Conservation (phyloP, 2,113 vertebrate species). For the Prinia subflava region DNA sequence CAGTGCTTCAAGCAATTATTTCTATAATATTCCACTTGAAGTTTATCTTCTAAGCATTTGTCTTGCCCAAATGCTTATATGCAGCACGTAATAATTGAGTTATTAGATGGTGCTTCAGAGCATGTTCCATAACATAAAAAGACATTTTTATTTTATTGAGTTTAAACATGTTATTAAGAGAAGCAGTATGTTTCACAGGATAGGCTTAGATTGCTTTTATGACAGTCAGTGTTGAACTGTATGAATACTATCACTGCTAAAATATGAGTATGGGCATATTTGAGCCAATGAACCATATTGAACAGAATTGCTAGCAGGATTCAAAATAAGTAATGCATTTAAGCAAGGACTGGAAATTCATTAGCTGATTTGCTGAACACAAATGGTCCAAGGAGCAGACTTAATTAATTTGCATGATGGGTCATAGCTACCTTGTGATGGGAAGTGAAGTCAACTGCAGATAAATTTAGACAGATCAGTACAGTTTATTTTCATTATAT, state of each 20-base stretch:
- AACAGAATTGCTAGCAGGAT: neutral
- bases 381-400: neutral
- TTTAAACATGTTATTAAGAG: neutral
- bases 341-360: neutral
- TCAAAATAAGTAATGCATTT: neutral
- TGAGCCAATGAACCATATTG: neutral
- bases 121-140: neutral
- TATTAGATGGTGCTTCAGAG: neutral
- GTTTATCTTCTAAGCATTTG: constrained; percentile 20
- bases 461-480: constrained; percentile 7
- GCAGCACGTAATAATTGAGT: neutral
- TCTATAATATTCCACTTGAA: neutral
- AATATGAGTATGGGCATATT: neutral
- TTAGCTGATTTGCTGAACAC: neutral
- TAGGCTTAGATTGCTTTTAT: neutral
- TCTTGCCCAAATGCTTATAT: neutral
- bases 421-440: neutral
- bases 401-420: neutral
- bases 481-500: neutral
- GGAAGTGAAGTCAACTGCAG: neutral
- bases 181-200: neutral
- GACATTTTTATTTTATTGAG: neutral
- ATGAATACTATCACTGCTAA: neutral
- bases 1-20: neutral
- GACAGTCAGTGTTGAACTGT: neutral